Percentiles rank a stretch among this genome's conserved stretches.
phyloP scores from a whole-genome alignment of 2,113 vertebrate genomes.

The Brienomyrus brachyistius region DNA sequence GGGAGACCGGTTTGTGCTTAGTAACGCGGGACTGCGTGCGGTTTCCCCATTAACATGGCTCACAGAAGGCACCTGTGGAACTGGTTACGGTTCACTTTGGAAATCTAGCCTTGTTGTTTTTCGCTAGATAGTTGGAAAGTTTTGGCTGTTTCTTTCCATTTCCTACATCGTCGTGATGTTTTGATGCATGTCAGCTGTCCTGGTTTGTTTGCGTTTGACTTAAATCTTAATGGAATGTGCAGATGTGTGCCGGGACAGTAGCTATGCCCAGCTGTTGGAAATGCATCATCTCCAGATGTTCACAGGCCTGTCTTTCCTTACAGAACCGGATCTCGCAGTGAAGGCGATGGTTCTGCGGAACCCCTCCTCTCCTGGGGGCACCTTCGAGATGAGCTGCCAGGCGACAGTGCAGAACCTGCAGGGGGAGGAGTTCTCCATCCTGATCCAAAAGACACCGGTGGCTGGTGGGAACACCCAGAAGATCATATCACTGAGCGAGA shows the following conservation, averaged over 20 bases:
- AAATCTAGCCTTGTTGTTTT: not conserved
- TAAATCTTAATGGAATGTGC: not conserved
- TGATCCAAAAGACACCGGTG: conserved; percentile 58
- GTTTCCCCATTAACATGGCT: not conserved
- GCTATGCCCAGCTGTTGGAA: not conserved
- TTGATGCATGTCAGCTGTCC: not conserved
- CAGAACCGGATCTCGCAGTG: conserved; percentile 34
- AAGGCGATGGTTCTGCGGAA: conserved; percentile 60
- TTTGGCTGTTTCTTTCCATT: not conserved
- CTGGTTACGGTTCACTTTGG: not conserved
- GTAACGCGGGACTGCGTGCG: not conserved
- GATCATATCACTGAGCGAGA: conserved; percentile 69
- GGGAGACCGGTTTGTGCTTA: not conserved
- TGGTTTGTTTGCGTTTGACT: not conserved
- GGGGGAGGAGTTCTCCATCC: conserved; percentile 64
- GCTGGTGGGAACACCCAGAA: conserved; percentile 50
- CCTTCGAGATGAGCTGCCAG: conserved; percentile 78
- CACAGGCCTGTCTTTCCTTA: not conserved
- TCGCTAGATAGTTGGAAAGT: not conserved
- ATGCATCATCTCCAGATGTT: not conserved
- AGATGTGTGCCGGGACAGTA: not conserved
- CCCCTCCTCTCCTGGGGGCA: conserved; percentile 64
- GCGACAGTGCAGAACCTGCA: conserved; percentile 67
- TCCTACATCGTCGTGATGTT: not conserved
- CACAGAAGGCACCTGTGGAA: not conserved